Conservation (phyloP, 2,888 invertebrate genomes). For the Asteroscopus sphinx region DNA sequence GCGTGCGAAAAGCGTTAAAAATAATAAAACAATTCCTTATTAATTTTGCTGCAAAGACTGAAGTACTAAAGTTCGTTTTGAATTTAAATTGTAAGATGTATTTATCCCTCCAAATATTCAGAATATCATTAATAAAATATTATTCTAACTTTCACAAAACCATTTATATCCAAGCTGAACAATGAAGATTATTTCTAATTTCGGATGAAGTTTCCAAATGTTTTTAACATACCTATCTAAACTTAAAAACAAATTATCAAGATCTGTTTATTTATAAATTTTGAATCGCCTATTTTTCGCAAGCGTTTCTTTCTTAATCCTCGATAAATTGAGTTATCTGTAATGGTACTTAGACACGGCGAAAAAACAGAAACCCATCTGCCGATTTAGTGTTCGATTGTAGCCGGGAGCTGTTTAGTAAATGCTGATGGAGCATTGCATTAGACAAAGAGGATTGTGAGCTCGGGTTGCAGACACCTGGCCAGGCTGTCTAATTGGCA, state of each 20-base stretch:
- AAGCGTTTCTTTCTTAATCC: constrained; percentile 61
- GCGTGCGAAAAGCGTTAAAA: no score
- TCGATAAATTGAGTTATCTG: constrained; percentile 68
- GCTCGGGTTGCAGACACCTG: constrained; percentile 65
- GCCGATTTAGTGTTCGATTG: constrained; percentile 59
- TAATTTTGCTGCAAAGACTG: no score
- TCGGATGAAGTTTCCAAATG: constrained; percentile 42
- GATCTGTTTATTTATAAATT: constrained; percentile 47
- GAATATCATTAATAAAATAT: constrained; percentile 36
- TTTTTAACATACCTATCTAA: constrained; percentile 46
- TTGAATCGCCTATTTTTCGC: constrained; percentile 23
- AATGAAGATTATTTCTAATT: constrained; percentile 40
- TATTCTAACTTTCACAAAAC: constrained; percentile 42
- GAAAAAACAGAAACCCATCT: constrained; percentile 44
- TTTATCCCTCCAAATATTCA: constrained; percentile 41
- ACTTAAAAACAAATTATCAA: constrained; percentile 41
- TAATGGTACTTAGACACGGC: constrained; percentile 54
- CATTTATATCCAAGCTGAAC: constrained; percentile 25
- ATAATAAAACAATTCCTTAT: no score
- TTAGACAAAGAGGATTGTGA: constrained; percentile 64
- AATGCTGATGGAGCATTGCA: constrained; percentile 65
- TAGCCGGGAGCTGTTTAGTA: constrained; percentile 61
- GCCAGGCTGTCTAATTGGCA: constrained; percentile 70
- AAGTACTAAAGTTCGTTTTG: constrained; percentile 8
- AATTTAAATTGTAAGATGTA: constrained; percentile 36